These are phyloP conservation scores for Spilogale gracilis DNA, from an alignment of 2,113 vertebrate species.

Conservation along the genomic window DNA sequence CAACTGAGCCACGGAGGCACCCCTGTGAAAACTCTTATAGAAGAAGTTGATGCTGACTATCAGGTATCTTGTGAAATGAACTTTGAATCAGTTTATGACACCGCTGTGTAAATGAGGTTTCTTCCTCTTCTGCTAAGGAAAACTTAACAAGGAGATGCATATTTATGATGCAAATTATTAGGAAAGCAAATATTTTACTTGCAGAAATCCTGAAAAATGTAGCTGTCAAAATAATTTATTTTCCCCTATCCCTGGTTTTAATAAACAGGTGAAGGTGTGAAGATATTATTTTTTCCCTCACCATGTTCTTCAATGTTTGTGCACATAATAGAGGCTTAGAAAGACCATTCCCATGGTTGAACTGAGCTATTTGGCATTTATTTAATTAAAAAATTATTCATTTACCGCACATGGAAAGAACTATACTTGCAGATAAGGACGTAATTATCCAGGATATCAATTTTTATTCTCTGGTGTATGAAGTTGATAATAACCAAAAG, in stretches of 20 bases:
- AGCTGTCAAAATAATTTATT: conserved; percentile 55
- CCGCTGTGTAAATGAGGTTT: not conserved
- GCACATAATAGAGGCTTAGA: conserved; percentile 49
- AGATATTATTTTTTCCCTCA: conserved; percentile 57
- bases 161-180: conserved; percentile 67
- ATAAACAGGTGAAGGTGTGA: conserved; percentile 65
- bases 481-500: conserved; percentile 34
- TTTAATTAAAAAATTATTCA: conserved; percentile 76
- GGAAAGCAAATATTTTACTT: conserved; percentile 66
- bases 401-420: conserved; percentile 47
- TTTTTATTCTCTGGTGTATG: conserved; percentile 58
- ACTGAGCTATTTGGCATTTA: conserved; percentile 64
- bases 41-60: conserved; percentile 31
- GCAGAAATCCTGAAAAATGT: conserved; percentile 57
- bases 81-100: not conserved
- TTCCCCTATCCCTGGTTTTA: conserved; percentile 35
- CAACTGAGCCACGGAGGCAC: too few species aligned
- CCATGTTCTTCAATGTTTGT: conserved; percentile 48
- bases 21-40: not conserved
- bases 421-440: not conserved
- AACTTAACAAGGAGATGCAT: conserved; percentile 50
- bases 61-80: conserved; percentile 18
- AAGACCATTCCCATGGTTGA: conserved; percentile 64
- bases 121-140: conserved; percentile 31
- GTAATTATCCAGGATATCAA: conserved; percentile 45